Evolutionary conservation across 2,797 vertebrate species (phyloP), one percentile per base, ranked within the genome.

Genomic region (Chelon auratus): DNA sequence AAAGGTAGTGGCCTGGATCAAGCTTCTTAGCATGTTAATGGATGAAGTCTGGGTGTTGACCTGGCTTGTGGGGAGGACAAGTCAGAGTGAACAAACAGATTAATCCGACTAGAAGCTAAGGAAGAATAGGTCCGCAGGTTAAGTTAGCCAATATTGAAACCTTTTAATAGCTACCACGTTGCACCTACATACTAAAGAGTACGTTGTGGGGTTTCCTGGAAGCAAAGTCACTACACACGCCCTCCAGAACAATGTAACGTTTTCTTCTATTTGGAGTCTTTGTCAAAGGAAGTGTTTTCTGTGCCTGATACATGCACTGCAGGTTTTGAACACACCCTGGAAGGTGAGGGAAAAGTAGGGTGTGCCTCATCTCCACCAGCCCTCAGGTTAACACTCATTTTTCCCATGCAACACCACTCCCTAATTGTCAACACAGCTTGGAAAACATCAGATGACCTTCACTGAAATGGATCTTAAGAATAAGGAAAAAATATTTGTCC

Each of bases 371-470:
- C 65, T 68, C 47, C 33, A 61, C 67, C 80, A 78, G 75, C 80
- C 92, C 88, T 80, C 68, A 68, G 89, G 89, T 86, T 74, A 89
- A 36, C 65, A 36, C 77, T 79, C 75, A 74, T 85, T 89, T 91
- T 92, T 43, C 82, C 81, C 82, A 91, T 83, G 78, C 45, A 74
- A 61, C 68, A 36, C 90, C 92, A 87, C 91, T 86, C 93, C 93
- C 90, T 80, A 0, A 86, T 33, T 74, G 87, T 92, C 85, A 92
- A 90, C 89, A 89, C 63, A 62, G 37, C 57, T 55, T 62, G 62
- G 65, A 79, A 82, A 84, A 83, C 67, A 22, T 59, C 17, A 17
- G 72, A 65, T 78, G 39, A 53, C 71, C 42, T 85, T 82, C 80
- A 75, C 80, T 77, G 60, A 73, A 86, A 84, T 79, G 61, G 68